A percentile compares a stretch with the other conserved stretches of the same genome.
Conservation (phyloP, 2,797 vertebrate genomes). For the Thalassophryne amazonica region DNA sequence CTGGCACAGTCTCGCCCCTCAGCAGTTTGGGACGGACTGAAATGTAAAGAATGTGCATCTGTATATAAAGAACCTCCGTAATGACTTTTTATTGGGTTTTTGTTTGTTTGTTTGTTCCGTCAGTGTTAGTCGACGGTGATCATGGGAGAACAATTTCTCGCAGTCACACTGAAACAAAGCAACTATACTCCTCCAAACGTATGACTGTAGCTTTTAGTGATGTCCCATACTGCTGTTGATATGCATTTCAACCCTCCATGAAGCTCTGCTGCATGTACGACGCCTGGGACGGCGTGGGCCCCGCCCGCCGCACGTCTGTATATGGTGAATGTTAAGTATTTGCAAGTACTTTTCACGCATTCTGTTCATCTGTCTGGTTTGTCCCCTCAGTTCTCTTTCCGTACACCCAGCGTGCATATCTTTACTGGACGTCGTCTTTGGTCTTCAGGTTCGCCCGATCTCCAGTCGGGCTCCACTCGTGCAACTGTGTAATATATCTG, state of each 20-base stretch:
- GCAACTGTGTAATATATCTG: slow-evolving; percentile 82
- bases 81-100: slow-evolving; percentile 58
- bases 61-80: slow-evolving; percentile 86
- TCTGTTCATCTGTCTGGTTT: slow-evolving; percentile 52
- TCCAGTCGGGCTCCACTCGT: slow-evolving; percentile 60
- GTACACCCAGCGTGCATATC: slow-evolving; percentile 66
- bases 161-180: slow-evolving; percentile 72
- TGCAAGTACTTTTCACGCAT: slow-evolving; percentile 81
- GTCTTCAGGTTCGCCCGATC: slow-evolving; percentile 63
- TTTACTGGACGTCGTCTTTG: slow-evolving; percentile 75
- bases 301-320: slow-evolving; percentile 87
- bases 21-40: slow-evolving; percentile 63
- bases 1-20: slow-evolving; percentile 41
- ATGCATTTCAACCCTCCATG: slow-evolving; percentile 77
- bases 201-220: slow-evolving; percentile 83
- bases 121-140: slow-evolving; percentile 87
- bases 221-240: slow-evolving; percentile 89
- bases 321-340: slow-evolving; percentile 95
- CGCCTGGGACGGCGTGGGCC: slow-evolving; percentile 85
- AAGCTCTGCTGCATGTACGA: slow-evolving; percentile 91
- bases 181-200: slow-evolving; percentile 76
- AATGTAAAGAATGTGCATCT: slow-evolving; percentile 93
- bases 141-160: slow-evolving; percentile 73
- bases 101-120: slow-evolving; percentile 67
- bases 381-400: slow-evolving; percentile 10